Base-by-base conservation (phyloP, 2,888 invertebrate genomes). In the Melanchra persicariae region DNA sequence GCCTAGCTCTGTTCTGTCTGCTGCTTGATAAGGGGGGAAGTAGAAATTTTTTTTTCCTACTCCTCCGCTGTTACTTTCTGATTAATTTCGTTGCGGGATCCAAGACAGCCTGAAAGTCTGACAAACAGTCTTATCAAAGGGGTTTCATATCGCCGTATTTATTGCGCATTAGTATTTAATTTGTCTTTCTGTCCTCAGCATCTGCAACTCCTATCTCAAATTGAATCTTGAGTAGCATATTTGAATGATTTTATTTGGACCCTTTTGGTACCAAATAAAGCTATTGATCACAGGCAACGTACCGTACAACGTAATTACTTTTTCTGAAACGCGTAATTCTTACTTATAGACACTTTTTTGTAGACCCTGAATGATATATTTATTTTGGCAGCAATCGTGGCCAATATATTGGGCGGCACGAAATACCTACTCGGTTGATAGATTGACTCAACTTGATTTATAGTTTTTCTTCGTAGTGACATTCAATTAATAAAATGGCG, bases 391-490 rank as follows among this genome's bases (percentile, higher is more conserved):
- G 47, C 52, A 57, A 40, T 61, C 22, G 47, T 54, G 43, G 19
- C 34, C 55, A 60, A 75, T 73, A 54, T 79, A 70, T 68, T 22
- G 62, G 45, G 19, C n/a, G 43, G 57, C 15, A 74, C 30, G 47
- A 61, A 68, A 68, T 54, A 55, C 37, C 37, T 57, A 57, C 57
- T 71, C 40, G 47, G 43, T 75, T 82, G 82, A 82, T 84, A 72
- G 74, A 83, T 81, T 54, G 81, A 40, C 58, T 34, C 51, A 17
- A 54, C 49, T 72, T 83, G 82, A 83, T 83, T 76, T 81, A 83
- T 84, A 68, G 81, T 72, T 63, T 71, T 55, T 70, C 74, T 70
- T 64, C 65, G 68, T 22, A 64, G 59, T 69, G 84, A 75, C 73
- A 64, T 60, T 69, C 52, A 55, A 74, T 83, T 63, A 72, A 77